A percentile compares a stretch with the other conserved stretches of the same genome.
Evolutionary conservation across 1,140 invertebrate species (phyloP).

Genomic region (Berghia stephanieae): DNA sequence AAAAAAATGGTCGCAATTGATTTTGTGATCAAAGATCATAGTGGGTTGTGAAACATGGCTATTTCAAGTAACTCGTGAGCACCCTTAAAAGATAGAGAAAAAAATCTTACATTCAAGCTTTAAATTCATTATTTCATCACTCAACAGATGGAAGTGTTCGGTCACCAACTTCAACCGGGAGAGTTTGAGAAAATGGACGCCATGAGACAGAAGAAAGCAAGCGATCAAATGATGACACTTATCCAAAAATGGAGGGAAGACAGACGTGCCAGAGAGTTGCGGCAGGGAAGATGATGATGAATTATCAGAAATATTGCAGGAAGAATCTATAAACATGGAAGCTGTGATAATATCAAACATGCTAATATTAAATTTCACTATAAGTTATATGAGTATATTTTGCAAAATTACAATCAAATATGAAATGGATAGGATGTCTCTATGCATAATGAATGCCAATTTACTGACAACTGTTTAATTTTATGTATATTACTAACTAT

Average conservation of each 20-base stretch:
- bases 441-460: no score
- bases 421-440: no score
- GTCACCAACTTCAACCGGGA: conserved; percentile 50
- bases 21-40: no score
- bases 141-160: conserved; percentile 58
- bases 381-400: no score
- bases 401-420: no score
- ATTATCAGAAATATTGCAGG: no score
- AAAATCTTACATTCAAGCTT: background rate
- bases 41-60: background rate
- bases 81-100: background rate
- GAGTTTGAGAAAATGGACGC: conserved; percentile 56
- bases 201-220: conserved; percentile 48
- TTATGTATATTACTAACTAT: no score
- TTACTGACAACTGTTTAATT: no score
- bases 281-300: conserved; percentile 10
- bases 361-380: no score
- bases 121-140: background rate
- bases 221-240: conserved; percentile 57
- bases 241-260: conserved; percentile 61
- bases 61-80: background rate
- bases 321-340: no score
- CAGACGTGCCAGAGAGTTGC: conserved; percentile 47
- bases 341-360: no score
- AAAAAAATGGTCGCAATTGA: no score